These are phyloP conservation scores for Sphaeramia orbicularis DNA, from an alignment of 2,797 vertebrate genomes.

Conservation along the genomic window DNA sequence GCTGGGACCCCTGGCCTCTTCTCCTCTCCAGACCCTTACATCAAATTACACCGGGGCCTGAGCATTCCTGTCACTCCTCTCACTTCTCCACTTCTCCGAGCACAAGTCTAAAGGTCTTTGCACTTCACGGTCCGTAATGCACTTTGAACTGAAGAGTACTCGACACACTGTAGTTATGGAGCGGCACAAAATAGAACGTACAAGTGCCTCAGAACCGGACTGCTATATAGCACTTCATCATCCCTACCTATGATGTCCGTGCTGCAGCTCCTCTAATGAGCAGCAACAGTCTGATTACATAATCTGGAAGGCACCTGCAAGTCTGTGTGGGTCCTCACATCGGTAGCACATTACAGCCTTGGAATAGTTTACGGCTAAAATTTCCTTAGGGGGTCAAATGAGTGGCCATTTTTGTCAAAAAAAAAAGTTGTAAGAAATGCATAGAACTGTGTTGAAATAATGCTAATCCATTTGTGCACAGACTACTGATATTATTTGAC, in stretches of 20 bases:
- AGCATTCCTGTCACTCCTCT: constrained; percentile 66
- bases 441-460: too few relatives aligned
- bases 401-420: too few relatives aligned
- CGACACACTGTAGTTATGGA: not conserved
- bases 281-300: not conserved
- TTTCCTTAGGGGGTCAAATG: too few relatives aligned
- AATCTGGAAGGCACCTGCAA: not conserved
- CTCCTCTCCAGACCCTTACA: constrained; percentile 63
- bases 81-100: constrained; percentile 19
- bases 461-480: too few relatives aligned
- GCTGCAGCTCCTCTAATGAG: not conserved
- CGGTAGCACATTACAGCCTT: too few relatives aligned
- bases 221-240: not conserved
- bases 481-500: too few relatives aligned
- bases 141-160: not conserved
- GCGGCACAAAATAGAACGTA: not conserved
- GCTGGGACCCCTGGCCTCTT: constrained; percentile 60
- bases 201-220: not conserved
- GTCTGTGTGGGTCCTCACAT: too few relatives aligned
- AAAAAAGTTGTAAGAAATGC: too few relatives aligned
- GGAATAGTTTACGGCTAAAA: too few relatives aligned
- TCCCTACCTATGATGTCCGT: too few relatives aligned
- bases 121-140: constrained; percentile 3
- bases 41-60: constrained; percentile 73
- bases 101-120: constrained; percentile 6